These are phyloP conservation scores for Dendroctonus valens DNA, from an alignment of 1,140 invertebrate genomes.

Conservation along the genomic window DNA sequence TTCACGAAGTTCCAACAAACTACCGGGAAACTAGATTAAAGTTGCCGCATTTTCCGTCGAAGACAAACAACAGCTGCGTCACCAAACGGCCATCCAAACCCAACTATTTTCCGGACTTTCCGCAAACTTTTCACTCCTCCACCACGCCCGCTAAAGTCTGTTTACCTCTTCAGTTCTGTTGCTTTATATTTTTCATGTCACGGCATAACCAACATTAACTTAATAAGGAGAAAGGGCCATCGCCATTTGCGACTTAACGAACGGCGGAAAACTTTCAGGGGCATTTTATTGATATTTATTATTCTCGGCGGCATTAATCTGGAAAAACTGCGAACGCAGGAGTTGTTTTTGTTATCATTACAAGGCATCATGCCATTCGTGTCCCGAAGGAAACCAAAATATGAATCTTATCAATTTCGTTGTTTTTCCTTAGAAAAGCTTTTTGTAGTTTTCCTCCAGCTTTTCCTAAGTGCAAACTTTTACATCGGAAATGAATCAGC, in stretches of 20 bases:
- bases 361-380: conserved; percentile 6
- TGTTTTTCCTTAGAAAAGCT: not conserved
- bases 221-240: conserved; percentile 23
- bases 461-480: not conserved
- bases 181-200: conserved; percentile 21
- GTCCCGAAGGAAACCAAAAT: conserved; percentile 1
- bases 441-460: not conserved
- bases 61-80: no score
- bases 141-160: not conserved
- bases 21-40: not conserved
- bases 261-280: conserved; percentile 22
- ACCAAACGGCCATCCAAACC: no score
- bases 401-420: not conserved
- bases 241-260: conserved; percentile 26
- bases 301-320: conserved; percentile 20
- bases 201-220: conserved; percentile 21
- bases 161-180: conserved; percentile 6
- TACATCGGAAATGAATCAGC: not conserved
- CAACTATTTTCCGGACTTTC: not conserved
- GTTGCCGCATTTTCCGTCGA: no score
- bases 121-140: conserved; percentile 11
- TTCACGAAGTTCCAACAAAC: not conserved
- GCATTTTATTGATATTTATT: conserved; percentile 28
- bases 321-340: conserved; percentile 19
- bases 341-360: conserved; percentile 21